Base-by-base conservation (phyloP, 1,140 invertebrate genomes). In the Harpegnathos saltator region DNA sequence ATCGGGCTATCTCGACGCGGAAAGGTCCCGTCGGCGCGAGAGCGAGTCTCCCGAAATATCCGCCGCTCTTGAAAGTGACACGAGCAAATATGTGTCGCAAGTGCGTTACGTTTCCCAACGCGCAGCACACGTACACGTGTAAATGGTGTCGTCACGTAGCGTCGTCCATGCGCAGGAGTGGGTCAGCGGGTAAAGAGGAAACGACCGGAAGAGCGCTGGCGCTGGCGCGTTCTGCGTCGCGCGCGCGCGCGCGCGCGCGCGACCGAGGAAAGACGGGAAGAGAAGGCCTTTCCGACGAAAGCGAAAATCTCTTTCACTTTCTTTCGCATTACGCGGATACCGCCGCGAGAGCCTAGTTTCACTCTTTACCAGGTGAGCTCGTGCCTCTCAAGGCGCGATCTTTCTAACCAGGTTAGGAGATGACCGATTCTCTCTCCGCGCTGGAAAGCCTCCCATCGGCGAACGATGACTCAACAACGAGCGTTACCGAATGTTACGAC, bases 301-400 rank as follows among this genome's bases (percentile, higher is more conserved):
- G 91, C 88, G 91, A 93, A 92, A 92, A 68, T 85, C 87, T 91
- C 90, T 90, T 91, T 91, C 90, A 90, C 90, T 91, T 89, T 91
- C 75, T 80, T 69, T 80, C 65, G 65, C 88, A 83, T 83, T 83
- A 68, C 48, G 61, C 65, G 22, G 59, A 68, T 91, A 75, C 48
- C 62, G 52, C 75, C n/a, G n/a, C n/a, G n/a, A n/a, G 22, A 38
- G 71, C 50, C 65, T 75, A 65, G 81, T 89, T 89, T 89, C 86
- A 87, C 85, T 87, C 72, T 88, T 83, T 61, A 86, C 63, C 38
- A 33, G 33, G 26, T 24, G 52, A 29, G 77, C 75, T 80, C 52
- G 62, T 81, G 65, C 73, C 50, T 11, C 48, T 17, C n/a, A n/a
- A 62, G 61, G 33, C 61, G 58, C 59, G 48, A 26, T 44, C 38